Conservation (phyloP, 2,888 invertebrate species). For the Troides aeacus region DNA sequence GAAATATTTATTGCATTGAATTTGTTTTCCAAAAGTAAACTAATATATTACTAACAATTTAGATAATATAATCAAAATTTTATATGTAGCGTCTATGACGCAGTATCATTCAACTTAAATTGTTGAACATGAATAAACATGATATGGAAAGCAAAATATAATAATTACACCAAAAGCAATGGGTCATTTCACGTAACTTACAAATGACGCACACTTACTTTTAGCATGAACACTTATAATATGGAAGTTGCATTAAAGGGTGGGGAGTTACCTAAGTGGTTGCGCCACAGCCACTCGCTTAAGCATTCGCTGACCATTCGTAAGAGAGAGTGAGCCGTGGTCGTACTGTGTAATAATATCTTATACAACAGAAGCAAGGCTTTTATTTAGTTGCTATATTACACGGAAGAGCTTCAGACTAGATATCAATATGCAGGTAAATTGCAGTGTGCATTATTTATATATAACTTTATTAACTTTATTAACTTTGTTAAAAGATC, state of each 20-base stretch:
- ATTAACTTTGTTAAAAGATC: not conserved
- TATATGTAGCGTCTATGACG: too few relatives aligned
- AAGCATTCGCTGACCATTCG: slow-evolving; percentile 45
- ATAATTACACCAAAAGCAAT: slow-evolving; percentile 8
- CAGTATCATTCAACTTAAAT: not conserved
- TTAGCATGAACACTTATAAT: slow-evolving; percentile 10
- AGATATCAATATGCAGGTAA: slow-evolving; percentile 20
- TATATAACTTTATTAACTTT: slow-evolving; percentile 5
- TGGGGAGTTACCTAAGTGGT: slow-evolving; percentile 73
- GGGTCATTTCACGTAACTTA: slow-evolving; percentile 22
- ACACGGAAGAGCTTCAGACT: not conserved
- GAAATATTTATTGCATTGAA: too few relatives aligned
- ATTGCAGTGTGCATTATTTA: not conserved
- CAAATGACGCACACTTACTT: slow-evolving; percentile 9
- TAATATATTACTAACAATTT: too few relatives aligned
- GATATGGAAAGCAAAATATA: not conserved
- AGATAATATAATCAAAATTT: too few relatives aligned
- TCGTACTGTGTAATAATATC: slow-evolving; percentile 1
- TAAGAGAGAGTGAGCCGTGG: slow-evolving; percentile 36
- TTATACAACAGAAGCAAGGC: not conserved
- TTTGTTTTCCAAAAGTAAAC: too few relatives aligned
- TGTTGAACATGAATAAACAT: not conserved
- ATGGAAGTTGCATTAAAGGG: slow-evolving; percentile 34
- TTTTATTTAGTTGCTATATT: not conserved
- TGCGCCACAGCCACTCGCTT: slow-evolving; percentile 58